Evolutionary conservation across 2,888 invertebrate genomes (phyloP), one percentile per base, ranked within the genome.

Genomic region (Chrysodeixis includens): DNA sequence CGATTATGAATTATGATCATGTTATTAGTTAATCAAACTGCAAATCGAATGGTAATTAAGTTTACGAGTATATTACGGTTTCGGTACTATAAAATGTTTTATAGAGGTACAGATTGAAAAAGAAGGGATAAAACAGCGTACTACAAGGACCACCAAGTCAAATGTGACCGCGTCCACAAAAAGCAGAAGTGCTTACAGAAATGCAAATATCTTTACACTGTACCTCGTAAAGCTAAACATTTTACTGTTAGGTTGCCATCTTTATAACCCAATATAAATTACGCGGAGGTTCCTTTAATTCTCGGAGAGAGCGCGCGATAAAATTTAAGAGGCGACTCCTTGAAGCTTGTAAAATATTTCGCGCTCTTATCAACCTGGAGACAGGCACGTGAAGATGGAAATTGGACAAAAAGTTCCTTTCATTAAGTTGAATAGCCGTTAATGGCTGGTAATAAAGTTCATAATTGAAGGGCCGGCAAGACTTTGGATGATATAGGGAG

Each of bases 291-390:
- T 69, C 44, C 57, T 79, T 56, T 59, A 59, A 65, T 56, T 52
- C 20, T 12, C 20, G 26, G 46, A 56, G 18, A 62, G 20, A 65
- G 55, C 30, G 51, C 26, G 63, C 60, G 52, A 62, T 79, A 67
- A 72, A 72, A 59, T 65, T 59, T 55, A 69, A 74, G 61, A 61
- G 58, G 52, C 66, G 64, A 20, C 18, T 67, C 66, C 68, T 32
- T 63, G 62, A 32, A 44, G 40, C 67, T 57, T 61, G 18, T 66
- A 62, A 74, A 74, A 69, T 67, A 69, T 68, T 68, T 70, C 35
- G 10, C n/a, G 54, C 57, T 61, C 69, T 77, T 80, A 82, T 82
- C 82, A 78, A 58, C 67, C 61, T 44, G 60, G 51, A 64, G 69
- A 49, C 82, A 79, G 74, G 56, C 81, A 32, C 53, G 59, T 14